phyloP scores from a whole-genome alignment of 2,113 vertebrate genomes.

The Apteryx mantelli region DNA sequence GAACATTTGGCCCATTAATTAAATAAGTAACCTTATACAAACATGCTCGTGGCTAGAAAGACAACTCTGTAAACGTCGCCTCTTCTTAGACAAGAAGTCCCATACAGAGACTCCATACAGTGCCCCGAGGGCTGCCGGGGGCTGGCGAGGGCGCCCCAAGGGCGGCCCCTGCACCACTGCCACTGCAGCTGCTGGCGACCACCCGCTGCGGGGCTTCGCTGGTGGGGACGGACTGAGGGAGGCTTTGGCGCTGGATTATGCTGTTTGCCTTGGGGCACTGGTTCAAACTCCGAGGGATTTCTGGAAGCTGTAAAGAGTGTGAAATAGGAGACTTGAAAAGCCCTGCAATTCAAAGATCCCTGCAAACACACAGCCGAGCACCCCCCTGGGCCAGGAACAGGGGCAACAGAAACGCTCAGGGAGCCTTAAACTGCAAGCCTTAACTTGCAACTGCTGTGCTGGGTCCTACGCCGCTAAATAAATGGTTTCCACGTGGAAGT shows the following conservation, averaged over 20 bases:
- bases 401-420: accelerated
- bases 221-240: background rate
- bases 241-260: background rate
- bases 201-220: background rate
- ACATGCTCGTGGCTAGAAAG: background rate
- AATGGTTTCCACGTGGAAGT: background rate
- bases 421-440: background rate
- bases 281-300: background rate
- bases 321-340: background rate
- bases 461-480: background rate
- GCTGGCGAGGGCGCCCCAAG: background rate
- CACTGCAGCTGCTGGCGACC: background rate
- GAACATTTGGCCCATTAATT: background rate
- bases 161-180: background rate
- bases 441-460: background rate
- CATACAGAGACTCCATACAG: background rate
- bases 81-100: background rate
- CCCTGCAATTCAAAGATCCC: background rate
- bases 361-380: background rate
- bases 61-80: background rate
- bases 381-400: background rate
- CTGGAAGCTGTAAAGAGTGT: no score
- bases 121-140: no score
- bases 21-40: background rate
- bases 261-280: background rate